Evolutionary conservation across 92 coral and sea anemone species (phyloP).

Genomic region (Siderastrea radians): DNA sequence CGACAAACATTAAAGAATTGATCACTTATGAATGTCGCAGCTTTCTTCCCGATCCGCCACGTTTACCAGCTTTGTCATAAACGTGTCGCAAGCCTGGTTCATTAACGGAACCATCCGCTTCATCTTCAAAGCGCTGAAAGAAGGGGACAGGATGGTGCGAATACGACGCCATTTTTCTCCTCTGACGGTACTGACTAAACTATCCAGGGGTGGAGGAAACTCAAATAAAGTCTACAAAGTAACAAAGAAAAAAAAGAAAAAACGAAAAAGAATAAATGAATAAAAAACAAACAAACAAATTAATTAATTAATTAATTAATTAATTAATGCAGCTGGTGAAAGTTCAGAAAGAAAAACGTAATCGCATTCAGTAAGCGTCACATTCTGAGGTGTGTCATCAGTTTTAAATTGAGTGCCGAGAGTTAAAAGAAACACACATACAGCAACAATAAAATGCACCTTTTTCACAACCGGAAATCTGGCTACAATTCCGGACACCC

Average conservation of each 20-base stretch:
- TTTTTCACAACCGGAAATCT: too few relatives aligned
- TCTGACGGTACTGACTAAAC: constrained; percentile 52
- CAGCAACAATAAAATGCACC: too few relatives aligned
- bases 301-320: too few relatives aligned
- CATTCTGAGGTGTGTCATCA: too few relatives aligned
- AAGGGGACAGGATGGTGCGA: constrained; percentile 75
- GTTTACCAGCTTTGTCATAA: constrained; percentile 57
- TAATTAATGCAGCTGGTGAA: not conserved
- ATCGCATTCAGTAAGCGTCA: too few relatives aligned
- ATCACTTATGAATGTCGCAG: constrained; percentile 59
- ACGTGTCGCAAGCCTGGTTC: constrained; percentile 74
- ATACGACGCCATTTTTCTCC: constrained; percentile 83
- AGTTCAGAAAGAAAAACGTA: not conserved
- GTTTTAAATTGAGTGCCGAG: too few relatives aligned
- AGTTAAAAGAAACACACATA: too few relatives aligned
- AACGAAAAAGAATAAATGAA: not conserved
- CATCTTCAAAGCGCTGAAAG: constrained; percentile 82
- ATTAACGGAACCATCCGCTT: constrained; percentile 75
- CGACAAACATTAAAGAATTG: not conserved
- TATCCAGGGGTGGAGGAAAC: constrained; percentile 71
- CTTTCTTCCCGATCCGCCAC: constrained; percentile 67
- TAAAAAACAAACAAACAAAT: too few relatives aligned
- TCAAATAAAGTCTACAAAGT: constrained; percentile 32
- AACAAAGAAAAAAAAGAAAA: not conserved
- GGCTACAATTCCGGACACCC: too few relatives aligned